Evolutionary conservation across 2,888 invertebrate species (phyloP), one percentile per base, ranked within the genome.

Genomic region (Melolontha melolontha): DNA sequence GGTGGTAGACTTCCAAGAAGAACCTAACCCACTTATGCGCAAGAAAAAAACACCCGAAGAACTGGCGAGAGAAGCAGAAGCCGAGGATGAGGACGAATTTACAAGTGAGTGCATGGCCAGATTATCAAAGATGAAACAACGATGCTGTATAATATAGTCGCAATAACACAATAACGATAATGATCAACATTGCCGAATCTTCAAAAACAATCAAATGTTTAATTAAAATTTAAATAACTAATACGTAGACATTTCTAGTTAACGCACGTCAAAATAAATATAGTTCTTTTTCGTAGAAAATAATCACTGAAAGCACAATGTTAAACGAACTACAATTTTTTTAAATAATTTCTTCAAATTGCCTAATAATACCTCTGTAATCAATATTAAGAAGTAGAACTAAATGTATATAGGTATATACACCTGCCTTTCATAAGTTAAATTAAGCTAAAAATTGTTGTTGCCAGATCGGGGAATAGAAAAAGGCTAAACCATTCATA

Each of bases 11-110:
- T 92, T 91, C 73, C 90, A 90, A 79, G 95, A 95, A 85, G 94
- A 94, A 75, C 94, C 94, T 79, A 96, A 96, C 85, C 95, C 96
- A 65, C 88, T 98, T 80, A 98, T 97, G 92, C 92, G 98, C 84
- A 97, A 96, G 89, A 97, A 98, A 88, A 98, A 98, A 86, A 98
- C 98, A 70, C 98, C 98, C 0, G 98, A 97, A 84, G 98, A 98
- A 83, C 85, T 98, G 79, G 98, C 98, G 69, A 93, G 96, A 51
- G 98, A 98, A 84, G 97, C 97, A 52, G 97, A 97, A 85, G 93
- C 93, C 63, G 96, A 93, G 83, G 96, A 96, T 83, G 94, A 97
- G 87, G 96, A 96, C 80, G 96, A 96, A 85, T 95, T 96, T 86
- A 96, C 96, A 84, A 96, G 96, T 96, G 84, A 91, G 90, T 87